These are phyloP conservation scores for Takifugu flavidus DNA, from an alignment of 2,113 vertebrate genomes.

Conservation along the genomic window DNA sequence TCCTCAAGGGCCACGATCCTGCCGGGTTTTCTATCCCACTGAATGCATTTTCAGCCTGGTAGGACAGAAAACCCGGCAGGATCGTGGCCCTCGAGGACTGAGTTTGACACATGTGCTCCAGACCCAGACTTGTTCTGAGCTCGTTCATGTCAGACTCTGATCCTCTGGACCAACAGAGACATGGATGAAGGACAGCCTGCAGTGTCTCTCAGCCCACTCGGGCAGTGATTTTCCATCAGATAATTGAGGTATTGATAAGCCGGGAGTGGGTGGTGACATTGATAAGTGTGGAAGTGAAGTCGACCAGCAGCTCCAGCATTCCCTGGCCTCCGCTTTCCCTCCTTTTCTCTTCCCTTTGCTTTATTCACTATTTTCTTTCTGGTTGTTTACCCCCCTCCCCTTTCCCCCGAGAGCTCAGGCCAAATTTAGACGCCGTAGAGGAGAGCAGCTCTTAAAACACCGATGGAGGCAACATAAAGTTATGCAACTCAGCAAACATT, in stretches of 20 bases:
- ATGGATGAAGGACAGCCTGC: slow-evolving; percentile 14
- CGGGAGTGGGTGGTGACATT: slow-evolving; percentile 44
- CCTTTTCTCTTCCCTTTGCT: neutral
- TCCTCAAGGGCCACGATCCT: no score
- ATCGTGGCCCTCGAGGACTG: no score
- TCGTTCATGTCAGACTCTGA: no score
- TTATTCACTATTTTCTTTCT: slow-evolving; percentile 4
- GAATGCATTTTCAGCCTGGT: no score
- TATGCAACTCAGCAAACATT: slow-evolving; percentile 12
- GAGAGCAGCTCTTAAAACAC: neutral
- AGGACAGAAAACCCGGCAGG: no score
- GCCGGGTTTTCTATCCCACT: no score
- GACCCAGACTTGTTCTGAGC: no score
- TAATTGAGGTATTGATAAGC: slow-evolving; percentile 63
- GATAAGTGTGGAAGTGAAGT: slow-evolving; percentile 59
- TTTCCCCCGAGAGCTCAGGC: neutral
- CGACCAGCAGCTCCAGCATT: slow-evolving; percentile 37
- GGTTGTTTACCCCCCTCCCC: neutral
- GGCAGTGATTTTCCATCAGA: slow-evolving; percentile 50
- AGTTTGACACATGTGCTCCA: no score
- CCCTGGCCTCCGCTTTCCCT: slow-evolving; percentile 2
- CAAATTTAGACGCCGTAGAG: neutral
- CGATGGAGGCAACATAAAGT: neutral
- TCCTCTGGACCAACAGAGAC: slow-evolving; percentile 21
- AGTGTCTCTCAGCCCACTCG: slow-evolving; percentile 21